A percentile compares a stretch with the other conserved stretches of the same genome.
Conservation (phyloP, 2,113 vertebrate genomes). For the Rhinichthys klamathensis region DNA sequence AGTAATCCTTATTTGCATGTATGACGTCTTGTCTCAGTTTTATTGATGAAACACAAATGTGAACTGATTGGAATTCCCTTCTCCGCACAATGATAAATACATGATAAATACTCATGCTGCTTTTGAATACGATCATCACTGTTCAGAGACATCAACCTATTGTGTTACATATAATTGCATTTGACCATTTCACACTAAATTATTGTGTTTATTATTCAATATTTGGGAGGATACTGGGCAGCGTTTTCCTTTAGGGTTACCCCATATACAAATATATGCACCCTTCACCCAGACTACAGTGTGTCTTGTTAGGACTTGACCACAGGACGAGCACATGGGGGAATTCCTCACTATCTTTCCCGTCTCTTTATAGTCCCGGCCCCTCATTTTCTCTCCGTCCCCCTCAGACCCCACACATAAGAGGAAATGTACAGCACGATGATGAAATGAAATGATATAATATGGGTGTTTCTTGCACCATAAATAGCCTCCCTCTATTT, state of each 20-base stretch:
- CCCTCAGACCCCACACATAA: not conserved
- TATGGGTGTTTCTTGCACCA: conserved; percentile 18
- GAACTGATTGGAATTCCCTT: conserved; percentile 11
- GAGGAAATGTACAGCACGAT: not conserved
- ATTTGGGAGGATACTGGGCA: not conserved
- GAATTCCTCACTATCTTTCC: conserved; percentile 17
- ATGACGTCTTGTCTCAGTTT: not conserved
- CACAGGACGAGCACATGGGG: conserved; percentile 3
- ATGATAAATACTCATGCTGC: conserved; percentile 9
- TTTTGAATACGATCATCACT: not conserved
- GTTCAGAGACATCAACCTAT: not conserved
- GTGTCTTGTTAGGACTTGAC: conserved; percentile 12
- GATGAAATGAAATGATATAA: conserved; percentile 27
- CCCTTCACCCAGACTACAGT: not conserved
- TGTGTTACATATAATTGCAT: not conserved
- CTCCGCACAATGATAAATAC: not conserved
- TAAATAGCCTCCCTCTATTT: conserved; percentile 26
- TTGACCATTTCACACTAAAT: not conserved
- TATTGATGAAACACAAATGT: not conserved
- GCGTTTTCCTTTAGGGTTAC: not conserved
- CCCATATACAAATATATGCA: not conserved
- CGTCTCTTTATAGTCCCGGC: not conserved
- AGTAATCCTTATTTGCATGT: not conserved
- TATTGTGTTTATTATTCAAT: not conserved
- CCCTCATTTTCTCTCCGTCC: not conserved